Percentiles rank a stretch among this genome's conserved stretches.
These are phyloP conservation scores for Agapetus fuscipes DNA, from an alignment of 2,888 invertebrate genomes.

Conservation along the genomic window DNA sequence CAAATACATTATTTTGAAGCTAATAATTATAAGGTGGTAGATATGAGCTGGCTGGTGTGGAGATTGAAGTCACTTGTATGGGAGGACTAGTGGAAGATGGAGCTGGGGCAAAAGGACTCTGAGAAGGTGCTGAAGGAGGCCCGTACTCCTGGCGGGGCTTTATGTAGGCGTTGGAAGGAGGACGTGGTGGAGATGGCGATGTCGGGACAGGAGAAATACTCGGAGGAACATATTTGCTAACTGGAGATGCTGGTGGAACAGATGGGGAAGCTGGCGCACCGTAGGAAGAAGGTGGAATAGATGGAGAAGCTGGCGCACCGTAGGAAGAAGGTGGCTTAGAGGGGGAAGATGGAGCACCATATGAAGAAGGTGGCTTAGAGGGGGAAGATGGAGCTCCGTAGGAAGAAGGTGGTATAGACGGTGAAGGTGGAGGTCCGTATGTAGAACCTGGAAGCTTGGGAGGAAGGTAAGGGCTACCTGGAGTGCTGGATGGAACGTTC, in stretches of 20 bases:
- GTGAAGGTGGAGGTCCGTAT: not conserved
- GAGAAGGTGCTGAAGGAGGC: conserved; percentile 4
- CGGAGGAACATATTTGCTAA: conserved; percentile 9
- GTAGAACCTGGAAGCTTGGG: conserved; percentile 1
- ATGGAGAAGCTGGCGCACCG: not conserved
- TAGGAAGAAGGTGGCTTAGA: conserved; percentile 1
- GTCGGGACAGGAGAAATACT: not conserved
- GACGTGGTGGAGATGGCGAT: conserved; percentile 3
- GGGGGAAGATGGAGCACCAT: not conserved
- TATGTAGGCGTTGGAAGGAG: too few relatives aligned
- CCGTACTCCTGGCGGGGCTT: conserved; percentile 7
- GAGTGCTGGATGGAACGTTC: not conserved
- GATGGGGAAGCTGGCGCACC: not conserved
- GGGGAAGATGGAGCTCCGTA: not conserved
- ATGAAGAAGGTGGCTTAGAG: conserved; percentile 1
- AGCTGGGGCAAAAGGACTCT: not conserved
- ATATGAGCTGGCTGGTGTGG: conserved; percentile 17
- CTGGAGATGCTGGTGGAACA: not conserved
- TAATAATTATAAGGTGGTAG: conserved; percentile 18
- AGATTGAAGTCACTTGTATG: too few relatives aligned
- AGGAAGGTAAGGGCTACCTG: conserved; percentile 5
- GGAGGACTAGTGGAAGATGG: too few relatives aligned
- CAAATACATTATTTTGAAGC: too few relatives aligned
- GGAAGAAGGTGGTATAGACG: conserved; percentile 2
- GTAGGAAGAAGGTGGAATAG: conserved; percentile 2